Conservation (phyloP, 2,888 invertebrate species). For the Pyrochroa serraticornis region DNA sequence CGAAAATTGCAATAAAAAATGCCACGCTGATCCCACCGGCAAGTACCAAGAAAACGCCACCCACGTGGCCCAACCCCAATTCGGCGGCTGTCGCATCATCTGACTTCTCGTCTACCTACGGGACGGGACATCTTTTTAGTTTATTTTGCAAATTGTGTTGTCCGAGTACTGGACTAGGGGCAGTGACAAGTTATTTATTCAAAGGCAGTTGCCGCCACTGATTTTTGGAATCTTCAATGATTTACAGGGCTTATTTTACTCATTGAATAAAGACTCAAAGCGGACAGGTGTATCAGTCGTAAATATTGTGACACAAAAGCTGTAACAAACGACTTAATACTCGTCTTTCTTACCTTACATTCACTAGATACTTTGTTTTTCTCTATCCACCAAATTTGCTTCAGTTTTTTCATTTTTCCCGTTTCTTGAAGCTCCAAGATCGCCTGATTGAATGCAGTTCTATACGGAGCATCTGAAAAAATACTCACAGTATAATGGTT, state of each 20-base stretch:
- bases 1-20: constrained; percentile 75
- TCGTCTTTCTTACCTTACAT: constrained; percentile 59
- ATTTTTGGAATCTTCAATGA: neutral
- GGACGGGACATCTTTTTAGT: neutral
- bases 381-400: constrained; percentile 91
- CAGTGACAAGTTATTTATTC: too few relatives aligned
- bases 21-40: constrained; percentile 75
- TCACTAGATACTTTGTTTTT: constrained; percentile 63
- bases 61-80: constrained; percentile 84
- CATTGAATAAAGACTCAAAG: neutral
- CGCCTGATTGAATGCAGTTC: constrained; percentile 82
- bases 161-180: too few relatives aligned
- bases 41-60: constrained; percentile 89
- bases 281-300: neutral
- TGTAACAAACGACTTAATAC: neutral
- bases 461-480: constrained; percentile 72
- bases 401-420: constrained; percentile 79
- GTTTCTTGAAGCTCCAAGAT: constrained; percentile 90
- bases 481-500: too few relatives aligned
- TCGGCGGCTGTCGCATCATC: constrained; percentile 59
- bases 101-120: constrained; percentile 35
- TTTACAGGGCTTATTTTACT: neutral
- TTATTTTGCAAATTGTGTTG: neutral
- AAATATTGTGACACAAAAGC: constrained; percentile 2
- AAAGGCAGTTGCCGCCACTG: neutral